phyloP scores from a whole-genome alignment of 2,797 vertebrate genomes.

The Gymnothorax reevesii region DNA sequence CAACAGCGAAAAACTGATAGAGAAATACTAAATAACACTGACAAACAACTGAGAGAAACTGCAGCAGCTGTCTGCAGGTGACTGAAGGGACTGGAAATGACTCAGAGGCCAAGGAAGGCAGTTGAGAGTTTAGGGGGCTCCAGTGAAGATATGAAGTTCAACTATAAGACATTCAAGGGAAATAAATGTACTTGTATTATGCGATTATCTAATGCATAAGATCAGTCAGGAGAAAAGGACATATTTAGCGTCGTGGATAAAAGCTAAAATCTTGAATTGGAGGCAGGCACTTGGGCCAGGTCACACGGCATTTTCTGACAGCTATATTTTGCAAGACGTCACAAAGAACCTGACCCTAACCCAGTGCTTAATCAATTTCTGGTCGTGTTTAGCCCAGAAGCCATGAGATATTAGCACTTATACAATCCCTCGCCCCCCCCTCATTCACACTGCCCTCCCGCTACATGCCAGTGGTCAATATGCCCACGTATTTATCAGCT shows the following conservation, averaged over 20 bases:
- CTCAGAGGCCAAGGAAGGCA: not conserved
- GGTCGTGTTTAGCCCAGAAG: not conserved
- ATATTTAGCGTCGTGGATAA: not conserved
- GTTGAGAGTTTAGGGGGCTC: not conserved
- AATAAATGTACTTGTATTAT: not conserved
- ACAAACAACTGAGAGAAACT: not conserved
- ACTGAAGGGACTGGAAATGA: not conserved
- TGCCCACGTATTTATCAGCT: constrained; percentile 55
- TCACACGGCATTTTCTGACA: not conserved
- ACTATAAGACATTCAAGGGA: not conserved
- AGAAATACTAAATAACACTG: not conserved
- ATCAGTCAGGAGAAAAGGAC: no score
- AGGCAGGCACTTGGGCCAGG: not conserved
- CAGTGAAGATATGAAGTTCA: not conserved
- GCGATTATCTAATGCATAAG: not conserved
- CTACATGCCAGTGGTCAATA: not conserved
- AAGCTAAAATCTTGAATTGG: not conserved
- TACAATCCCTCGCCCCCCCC: not conserved
- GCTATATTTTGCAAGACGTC: not conserved
- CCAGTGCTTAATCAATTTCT: not conserved
- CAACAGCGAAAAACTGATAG: not conserved
- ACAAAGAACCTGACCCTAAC: not conserved
- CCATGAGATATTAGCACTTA: not conserved
- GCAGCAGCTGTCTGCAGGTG: not conserved
- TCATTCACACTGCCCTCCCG: not conserved